A percentile compares a stretch with the other conserved stretches of the same genome.
Evolutionary conservation across 2,797 vertebrate genomes (phyloP).

Genomic region (Linurgus olivaceus): DNA sequence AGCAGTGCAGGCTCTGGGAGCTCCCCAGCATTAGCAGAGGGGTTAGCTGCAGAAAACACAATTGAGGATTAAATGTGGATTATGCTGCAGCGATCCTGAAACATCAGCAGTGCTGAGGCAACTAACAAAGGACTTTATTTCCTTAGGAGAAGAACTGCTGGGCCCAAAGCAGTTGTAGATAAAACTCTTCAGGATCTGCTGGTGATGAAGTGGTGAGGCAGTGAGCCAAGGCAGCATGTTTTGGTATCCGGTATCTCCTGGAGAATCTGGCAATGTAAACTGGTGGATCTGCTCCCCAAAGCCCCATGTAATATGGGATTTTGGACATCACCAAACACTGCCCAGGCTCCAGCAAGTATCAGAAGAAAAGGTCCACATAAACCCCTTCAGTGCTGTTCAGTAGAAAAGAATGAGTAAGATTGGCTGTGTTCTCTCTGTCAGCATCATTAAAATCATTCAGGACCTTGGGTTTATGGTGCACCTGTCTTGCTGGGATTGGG

Average conservation of each 20-base stretch:
- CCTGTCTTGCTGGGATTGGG: not conserved
- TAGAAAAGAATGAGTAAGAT: not conserved
- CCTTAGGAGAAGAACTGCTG: not conserved
- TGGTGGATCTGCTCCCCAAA: not conserved
- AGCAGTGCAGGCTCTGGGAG: not conserved
- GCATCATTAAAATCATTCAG: not conserved
- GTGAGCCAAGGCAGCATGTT: not conserved
- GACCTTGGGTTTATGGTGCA: not conserved
- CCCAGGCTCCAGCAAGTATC: not conserved
- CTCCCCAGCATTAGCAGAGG: not conserved
- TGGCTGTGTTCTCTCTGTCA: not conserved
- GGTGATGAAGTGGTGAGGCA: rapidly evolving
- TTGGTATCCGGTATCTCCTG: not conserved
- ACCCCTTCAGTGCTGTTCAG: not conserved
- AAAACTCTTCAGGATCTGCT: not conserved
- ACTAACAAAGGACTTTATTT: not conserved
- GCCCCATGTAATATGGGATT: rapidly evolving
- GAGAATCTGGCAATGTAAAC: not conserved
- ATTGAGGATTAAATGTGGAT: slow-evolving; percentile 15
- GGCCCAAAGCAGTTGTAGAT: not conserved
- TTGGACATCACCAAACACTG: not conserved
- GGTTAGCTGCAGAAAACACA: slow-evolving; percentile 8
- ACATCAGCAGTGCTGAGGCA: not conserved
- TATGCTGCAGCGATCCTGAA: not conserved
- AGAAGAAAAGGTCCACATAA: not conserved